Evolutionary conservation across 1,140 invertebrate species (phyloP).

Genomic region (Ridgeia piscesae): DNA sequence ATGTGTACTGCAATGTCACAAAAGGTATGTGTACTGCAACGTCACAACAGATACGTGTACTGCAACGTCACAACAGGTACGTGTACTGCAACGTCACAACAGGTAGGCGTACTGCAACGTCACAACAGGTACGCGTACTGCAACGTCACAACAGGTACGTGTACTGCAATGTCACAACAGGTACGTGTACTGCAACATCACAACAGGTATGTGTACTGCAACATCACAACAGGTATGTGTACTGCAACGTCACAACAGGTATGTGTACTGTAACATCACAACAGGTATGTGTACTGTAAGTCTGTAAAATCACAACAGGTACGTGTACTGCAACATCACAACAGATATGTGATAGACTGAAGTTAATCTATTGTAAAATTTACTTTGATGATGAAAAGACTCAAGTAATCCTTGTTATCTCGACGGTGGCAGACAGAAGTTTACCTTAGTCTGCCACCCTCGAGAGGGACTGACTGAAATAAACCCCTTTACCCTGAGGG

Average conservation of each 20-base stretch:
- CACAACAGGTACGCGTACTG: background rate
- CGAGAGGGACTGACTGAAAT: background rate
- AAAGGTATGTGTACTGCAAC: too few species aligned
- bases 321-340: too few species aligned
- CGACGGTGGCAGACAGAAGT: slow-evolving; percentile 60
- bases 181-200: background rate
- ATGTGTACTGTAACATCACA: background rate
- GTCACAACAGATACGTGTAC: too few species aligned
- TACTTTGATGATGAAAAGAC: background rate
- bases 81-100: too few species aligned
- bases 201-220: background rate
- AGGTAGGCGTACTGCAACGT: background rate
- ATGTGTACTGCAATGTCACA: too few species aligned
- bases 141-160: background rate
- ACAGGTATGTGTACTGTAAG: background rate
- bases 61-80: too few species aligned
- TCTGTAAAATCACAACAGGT: too few species aligned
- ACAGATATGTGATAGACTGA: background rate
- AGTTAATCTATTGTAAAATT: background rate
- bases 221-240: background rate
- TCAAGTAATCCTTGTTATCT: slow-evolving; percentile 55
- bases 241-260: background rate
- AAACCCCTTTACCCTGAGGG: slow-evolving; percentile 65
- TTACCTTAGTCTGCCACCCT: background rate
- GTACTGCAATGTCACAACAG: background rate